phyloP scores from a whole-genome alignment of 1,140 invertebrate genomes.

The Zaprionus lachaisei region DNA sequence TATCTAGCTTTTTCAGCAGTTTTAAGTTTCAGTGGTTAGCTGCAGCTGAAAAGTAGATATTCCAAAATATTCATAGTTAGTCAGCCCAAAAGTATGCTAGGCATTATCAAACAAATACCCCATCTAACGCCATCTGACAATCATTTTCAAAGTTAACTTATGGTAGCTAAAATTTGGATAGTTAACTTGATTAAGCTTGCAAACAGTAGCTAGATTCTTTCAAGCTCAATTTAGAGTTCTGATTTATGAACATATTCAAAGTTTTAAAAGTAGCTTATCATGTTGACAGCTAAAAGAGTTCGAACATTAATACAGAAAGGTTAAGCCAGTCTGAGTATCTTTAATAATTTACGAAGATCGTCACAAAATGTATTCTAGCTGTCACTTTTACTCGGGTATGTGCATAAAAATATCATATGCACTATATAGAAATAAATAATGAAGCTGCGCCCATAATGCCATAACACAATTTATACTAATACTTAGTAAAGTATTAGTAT shows the following conservation, averaged over 20 bases:
- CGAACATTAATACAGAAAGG: neutral
- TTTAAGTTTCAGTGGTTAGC: neutral
- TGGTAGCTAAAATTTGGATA: neutral
- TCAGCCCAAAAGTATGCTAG: conserved; percentile 33
- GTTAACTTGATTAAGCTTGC: neutral
- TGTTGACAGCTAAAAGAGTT: neutral
- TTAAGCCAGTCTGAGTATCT: neutral
- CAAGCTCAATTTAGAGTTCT: neutral
- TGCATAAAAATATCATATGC: neutral
- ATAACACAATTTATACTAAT: neutral
- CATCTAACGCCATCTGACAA: conserved; percentile 30
- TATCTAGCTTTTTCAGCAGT: no score
- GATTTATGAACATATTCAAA: neutral
- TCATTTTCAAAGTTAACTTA: conserved; percentile 2
- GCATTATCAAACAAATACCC: neutral
- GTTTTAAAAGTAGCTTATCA: neutral
- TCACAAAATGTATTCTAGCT: neutral
- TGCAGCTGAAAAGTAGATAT: conserved; percentile 26
- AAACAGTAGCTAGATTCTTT: neutral
- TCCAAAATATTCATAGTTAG: neutral
- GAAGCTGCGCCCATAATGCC: neutral
- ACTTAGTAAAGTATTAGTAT: neutral
- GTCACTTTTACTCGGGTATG: neutral
- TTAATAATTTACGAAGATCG: conserved; percentile 1
- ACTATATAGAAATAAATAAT: neutral